These are phyloP conservation scores for Drosophila repletoides DNA, from an alignment of 1,140 invertebrate genomes.

Conservation along the genomic window DNA sequence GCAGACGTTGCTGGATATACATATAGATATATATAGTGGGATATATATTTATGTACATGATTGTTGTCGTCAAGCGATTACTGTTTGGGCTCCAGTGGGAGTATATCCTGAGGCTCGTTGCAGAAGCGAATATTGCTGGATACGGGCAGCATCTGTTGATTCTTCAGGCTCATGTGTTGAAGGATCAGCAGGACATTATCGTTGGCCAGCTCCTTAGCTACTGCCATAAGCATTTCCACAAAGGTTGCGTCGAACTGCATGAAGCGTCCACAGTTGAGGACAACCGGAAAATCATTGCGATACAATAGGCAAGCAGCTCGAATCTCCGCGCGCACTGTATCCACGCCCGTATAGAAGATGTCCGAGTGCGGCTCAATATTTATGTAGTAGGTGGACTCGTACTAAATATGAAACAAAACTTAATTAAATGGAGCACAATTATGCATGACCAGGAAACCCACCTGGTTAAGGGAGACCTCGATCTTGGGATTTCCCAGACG, in stretches of 20 bases:
- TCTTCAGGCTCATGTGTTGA: constrained; percentile 59
- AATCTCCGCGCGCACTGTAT: constrained; percentile 84
- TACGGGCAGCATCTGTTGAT: constrained; percentile 64
- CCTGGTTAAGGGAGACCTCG: constrained; percentile 85
- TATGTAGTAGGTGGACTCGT: constrained; percentile 82
- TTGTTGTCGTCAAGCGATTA: constrained; percentile 5
- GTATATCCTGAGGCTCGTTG: constrained; percentile 45
- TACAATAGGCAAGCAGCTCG: constrained; percentile 81
- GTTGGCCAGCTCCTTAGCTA: constrained; percentile 67
- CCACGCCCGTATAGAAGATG: constrained; percentile 86
- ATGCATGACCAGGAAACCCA: constrained; percentile 59
- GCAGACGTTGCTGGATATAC: not conserved
- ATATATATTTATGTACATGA: no score
- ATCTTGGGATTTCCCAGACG: constrained; percentile 90
- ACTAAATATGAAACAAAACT: constrained; percentile 19
- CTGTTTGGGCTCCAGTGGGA: constrained; percentile 40
- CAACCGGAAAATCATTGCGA: constrained; percentile 83
- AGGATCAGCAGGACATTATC: constrained; percentile 62
- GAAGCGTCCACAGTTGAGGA: constrained; percentile 85
- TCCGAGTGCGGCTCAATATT: constrained; percentile 85
- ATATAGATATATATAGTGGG: no score
- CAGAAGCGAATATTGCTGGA: constrained; percentile 53
- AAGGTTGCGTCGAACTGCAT: constrained; percentile 86
- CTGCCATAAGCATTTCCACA: constrained; percentile 83
- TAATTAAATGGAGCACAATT: not conserved